Evolutionary conservation across 2,113 vertebrate genomes (phyloP).

Genomic region (Microtus oregoni): DNA sequence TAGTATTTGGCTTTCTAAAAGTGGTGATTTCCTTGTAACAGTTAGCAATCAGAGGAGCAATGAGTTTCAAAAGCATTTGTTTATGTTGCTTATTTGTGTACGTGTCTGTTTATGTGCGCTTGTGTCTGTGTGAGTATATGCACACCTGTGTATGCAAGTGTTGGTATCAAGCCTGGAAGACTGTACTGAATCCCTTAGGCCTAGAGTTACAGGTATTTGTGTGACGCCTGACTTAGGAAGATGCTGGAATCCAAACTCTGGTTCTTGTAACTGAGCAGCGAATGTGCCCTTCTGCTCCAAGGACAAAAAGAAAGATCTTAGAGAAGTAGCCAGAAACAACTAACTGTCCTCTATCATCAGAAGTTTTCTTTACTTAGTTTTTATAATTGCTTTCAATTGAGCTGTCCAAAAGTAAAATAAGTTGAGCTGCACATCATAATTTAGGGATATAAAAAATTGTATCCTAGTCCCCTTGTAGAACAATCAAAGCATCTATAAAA

Average conservation of each 20-base stretch:
- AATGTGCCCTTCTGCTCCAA: neutral
- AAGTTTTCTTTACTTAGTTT: neutral
- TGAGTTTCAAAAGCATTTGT: neutral
- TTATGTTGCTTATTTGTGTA: neutral
- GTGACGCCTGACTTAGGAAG: neutral
- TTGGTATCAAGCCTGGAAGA: neutral
- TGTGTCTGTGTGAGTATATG: neutral
- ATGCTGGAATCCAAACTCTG: too few species aligned
- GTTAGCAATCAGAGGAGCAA: neutral
- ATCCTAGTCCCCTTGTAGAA: neutral
- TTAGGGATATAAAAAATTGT: neutral
- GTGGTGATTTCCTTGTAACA: neutral
- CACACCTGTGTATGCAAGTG: neutral
- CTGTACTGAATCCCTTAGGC: too few species aligned
- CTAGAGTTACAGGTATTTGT: neutral
- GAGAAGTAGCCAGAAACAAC: neutral
- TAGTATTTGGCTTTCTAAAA: neutral
- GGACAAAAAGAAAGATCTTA: neutral
- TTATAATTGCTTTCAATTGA: neutral
- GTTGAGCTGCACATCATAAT: neutral
- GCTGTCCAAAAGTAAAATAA: neutral
- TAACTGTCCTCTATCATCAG: neutral
- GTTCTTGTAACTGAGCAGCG: neutral
- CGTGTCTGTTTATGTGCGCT: neutral
- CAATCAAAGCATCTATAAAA: neutral